Evolutionary conservation across 92 coral and sea anemone genomes (phyloP).

Genomic region (Parazoanthus darwini): DNA sequence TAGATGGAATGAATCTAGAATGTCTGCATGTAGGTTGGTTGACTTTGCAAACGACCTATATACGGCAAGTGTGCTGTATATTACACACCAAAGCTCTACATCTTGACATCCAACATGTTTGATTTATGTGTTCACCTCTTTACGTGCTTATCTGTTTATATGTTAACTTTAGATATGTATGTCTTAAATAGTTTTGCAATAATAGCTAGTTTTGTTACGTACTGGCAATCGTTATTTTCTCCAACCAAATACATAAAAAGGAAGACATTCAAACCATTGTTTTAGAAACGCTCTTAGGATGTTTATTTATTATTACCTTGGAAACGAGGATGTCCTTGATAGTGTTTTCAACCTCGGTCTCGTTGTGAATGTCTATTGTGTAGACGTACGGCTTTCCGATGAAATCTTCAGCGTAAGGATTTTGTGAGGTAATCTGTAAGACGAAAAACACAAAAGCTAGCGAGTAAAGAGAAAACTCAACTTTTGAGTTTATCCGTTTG

Average conservation of each 20-base stretch:
- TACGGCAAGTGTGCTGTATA: background rate
- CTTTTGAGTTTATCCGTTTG: too few relatives aligned
- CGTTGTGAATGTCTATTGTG: conserved; percentile 81
- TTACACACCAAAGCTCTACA: background rate
- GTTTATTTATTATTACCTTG: conserved; percentile 63
- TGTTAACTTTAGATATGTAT: too few relatives aligned
- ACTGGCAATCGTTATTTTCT: too few relatives aligned
- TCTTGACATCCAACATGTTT: too few relatives aligned
- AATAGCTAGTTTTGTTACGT: too few relatives aligned
- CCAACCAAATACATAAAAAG: background rate
- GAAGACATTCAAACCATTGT: too few relatives aligned
- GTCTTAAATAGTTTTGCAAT: too few relatives aligned
- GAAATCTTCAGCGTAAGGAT: conserved; percentile 89
- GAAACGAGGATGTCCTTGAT: conserved; percentile 64
- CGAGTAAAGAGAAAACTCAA: background rate
- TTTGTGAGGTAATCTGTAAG: conserved; percentile 82
- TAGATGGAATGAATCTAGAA: background rate
- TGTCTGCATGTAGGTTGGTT: background rate
- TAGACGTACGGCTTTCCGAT: conserved; percentile 94
- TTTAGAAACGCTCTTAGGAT: background rate
- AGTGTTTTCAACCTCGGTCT: conserved; percentile 76
- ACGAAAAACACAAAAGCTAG: background rate
- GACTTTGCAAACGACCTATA: background rate
- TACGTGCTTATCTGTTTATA: too few relatives aligned
- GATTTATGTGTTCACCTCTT: too few relatives aligned